These are phyloP conservation scores for Tenebrio molitor DNA, from an alignment of 1,140 invertebrate genomes.

Conservation along the genomic window DNA sequence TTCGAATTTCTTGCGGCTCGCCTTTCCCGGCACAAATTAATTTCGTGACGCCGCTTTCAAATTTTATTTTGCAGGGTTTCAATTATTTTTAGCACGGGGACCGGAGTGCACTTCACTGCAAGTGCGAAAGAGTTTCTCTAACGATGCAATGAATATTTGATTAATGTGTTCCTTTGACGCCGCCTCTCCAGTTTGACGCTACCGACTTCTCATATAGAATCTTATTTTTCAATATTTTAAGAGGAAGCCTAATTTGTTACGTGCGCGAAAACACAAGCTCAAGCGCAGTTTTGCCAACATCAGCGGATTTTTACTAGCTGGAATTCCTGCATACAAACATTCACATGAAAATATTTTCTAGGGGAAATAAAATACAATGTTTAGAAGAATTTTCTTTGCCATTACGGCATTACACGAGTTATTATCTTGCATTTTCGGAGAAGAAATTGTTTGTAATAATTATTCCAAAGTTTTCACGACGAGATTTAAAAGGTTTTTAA, in stretches of 20 bases:
- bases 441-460: too few relatives aligned
- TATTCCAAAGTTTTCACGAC: too few relatives aligned
- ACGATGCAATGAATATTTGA: slow-evolving; percentile 51
- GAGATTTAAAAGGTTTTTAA: too few relatives aligned
- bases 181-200: slow-evolving; percentile 7
- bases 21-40: background rate
- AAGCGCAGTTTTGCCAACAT: too few relatives aligned
- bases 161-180: slow-evolving; percentile 45
- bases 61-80: slow-evolving; percentile 34
- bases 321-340: too few relatives aligned
- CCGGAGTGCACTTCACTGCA: slow-evolving; percentile 15
- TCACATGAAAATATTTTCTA: too few relatives aligned
- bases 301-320: too few relatives aligned
- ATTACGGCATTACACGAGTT: too few relatives aligned
- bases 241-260: background rate
- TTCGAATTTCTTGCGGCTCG: background rate
- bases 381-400: too few relatives aligned
- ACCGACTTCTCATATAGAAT: background rate
- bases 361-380: too few relatives aligned
- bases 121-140: slow-evolving; percentile 42
- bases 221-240: slow-evolving; percentile 23
- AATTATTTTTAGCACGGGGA: slow-evolving; percentile 33
- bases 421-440: too few relatives aligned
- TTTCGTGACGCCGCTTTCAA: background rate
- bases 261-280: background rate